Percentiles rank a stretch among this genome's conserved stretches.
Evolutionary conservation across 2,888 invertebrate species (phyloP).

Genomic region (Leptinotarsa peninsularis): DNA sequence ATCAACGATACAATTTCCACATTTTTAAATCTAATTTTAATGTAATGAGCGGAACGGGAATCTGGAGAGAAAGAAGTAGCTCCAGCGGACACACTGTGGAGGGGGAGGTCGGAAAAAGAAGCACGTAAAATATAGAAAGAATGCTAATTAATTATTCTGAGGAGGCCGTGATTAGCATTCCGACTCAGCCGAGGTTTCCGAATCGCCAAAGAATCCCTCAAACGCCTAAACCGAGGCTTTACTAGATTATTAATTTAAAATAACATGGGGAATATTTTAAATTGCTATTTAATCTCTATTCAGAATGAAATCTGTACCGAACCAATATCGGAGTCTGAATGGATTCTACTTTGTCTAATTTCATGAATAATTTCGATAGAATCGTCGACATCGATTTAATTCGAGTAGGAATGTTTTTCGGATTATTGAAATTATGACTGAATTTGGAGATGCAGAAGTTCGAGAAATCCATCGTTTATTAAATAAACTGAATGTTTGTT

Average conservation of each 20-base stretch:
- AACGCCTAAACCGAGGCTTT: slow-evolving; percentile 40
- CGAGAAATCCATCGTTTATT: background rate
- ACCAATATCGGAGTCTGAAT: slow-evolving; percentile 32
- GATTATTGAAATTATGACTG: slow-evolving; percentile 12
- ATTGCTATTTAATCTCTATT: slow-evolving; percentile 50
- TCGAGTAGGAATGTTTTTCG: slow-evolving; percentile 17
- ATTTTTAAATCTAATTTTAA: slow-evolving; percentile 68
- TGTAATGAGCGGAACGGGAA: slow-evolving; percentile 60
- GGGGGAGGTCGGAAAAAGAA: slow-evolving; percentile 57
- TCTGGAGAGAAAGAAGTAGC: slow-evolving; percentile 47
- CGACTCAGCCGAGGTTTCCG: slow-evolving; percentile 53
- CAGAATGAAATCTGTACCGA: slow-evolving; percentile 43
- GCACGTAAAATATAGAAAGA: slow-evolving; percentile 69
- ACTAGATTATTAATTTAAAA: slow-evolving; percentile 49
- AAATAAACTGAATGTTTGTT: too few species aligned
- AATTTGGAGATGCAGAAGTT: background rate
- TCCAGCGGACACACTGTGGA: slow-evolving; percentile 49
- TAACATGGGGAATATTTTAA: slow-evolving; percentile 50
- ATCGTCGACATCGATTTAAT: slow-evolving; percentile 12
- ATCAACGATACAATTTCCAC: slow-evolving; percentile 68
- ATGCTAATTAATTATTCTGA: slow-evolving; percentile 73
- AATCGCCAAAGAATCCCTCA: slow-evolving; percentile 35
- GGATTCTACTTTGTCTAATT: slow-evolving; percentile 26
- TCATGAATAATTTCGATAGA: slow-evolving; percentile 32
- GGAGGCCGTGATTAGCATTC: slow-evolving; percentile 72